Percentiles rank a stretch among this genome's conserved stretches.
Conservation (phyloP, 1,140 invertebrate species). For the Scaptomyza montana region DNA sequence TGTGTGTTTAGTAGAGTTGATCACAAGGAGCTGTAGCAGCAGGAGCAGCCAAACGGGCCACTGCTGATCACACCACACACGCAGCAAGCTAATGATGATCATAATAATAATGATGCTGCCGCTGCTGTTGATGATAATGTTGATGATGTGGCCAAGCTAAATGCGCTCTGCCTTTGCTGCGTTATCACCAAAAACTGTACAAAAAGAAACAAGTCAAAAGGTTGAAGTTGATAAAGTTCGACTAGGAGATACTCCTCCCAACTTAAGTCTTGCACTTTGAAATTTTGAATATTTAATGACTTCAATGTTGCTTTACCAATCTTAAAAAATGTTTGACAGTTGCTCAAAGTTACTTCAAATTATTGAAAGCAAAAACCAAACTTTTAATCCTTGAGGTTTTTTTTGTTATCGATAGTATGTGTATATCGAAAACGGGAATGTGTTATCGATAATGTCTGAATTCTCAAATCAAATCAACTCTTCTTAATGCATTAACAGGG, state of each 20-base stretch:
- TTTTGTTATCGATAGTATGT: too few species aligned
- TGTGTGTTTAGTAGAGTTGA: constrained; percentile 46
- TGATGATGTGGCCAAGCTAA: constrained; percentile 20
- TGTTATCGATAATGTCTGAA: not conserved
- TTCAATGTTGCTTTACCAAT: too few species aligned
- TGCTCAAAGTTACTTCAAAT: too few species aligned
- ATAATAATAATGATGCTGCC: constrained; percentile 29
- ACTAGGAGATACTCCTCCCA: not conserved
- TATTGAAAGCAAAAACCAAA: too few species aligned
- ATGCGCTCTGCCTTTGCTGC: constrained; percentile 12
- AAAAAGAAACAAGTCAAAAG: not conserved
- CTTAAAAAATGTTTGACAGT: too few species aligned
- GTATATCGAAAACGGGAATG: not conserved
- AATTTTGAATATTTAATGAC: too few species aligned
- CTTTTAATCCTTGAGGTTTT: too few species aligned
- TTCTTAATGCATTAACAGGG: not conserved
- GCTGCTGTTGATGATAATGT: constrained; percentile 25
- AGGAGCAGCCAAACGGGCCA: constrained; percentile 47
- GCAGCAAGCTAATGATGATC: constrained; percentile 66
- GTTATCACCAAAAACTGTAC: constrained; percentile 36
- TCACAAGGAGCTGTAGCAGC: constrained; percentile 27
- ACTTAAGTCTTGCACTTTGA: too few species aligned
- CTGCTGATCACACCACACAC: constrained; percentile 74
- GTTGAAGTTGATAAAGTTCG: not conserved
- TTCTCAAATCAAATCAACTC: too few species aligned